These are phyloP conservation scores for Noctua fimbriata DNA, from an alignment of 2,888 invertebrate genomes.

Conservation along the genomic window DNA sequence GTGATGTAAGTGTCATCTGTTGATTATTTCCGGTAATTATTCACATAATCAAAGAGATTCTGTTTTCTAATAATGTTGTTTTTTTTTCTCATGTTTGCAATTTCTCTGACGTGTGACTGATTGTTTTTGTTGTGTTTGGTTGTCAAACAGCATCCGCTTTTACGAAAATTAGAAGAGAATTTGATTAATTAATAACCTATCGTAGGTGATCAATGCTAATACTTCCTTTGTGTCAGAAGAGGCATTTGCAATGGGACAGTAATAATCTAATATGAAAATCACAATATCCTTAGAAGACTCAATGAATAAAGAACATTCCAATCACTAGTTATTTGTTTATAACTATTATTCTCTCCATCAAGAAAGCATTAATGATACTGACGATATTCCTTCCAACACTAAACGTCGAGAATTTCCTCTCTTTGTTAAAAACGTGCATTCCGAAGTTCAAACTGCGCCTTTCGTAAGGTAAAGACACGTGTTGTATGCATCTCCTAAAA, in stretches of 20 bases:
- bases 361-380: slow-evolving; percentile 42
- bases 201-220: too few relatives aligned
- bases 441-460: slow-evolving; percentile 47
- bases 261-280: neutral
- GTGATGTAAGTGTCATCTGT: slow-evolving; percentile 50
- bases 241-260: neutral
- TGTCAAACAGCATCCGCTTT: slow-evolving; percentile 11
- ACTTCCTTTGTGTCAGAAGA: neutral
- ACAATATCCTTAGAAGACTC: neutral
- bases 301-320: neutral
- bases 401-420: slow-evolving; percentile 40
- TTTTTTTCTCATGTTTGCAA: slow-evolving; percentile 19
- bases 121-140: slow-evolving; percentile 7
- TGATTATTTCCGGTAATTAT: slow-evolving; percentile 53
- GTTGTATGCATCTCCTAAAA: slow-evolving; percentile 63
- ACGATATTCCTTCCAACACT: slow-evolving; percentile 29
- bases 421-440: slow-evolving; percentile 54
- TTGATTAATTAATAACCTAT: neutral
- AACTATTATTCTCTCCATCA: slow-evolving; percentile 5
- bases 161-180: neutral
- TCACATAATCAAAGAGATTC: slow-evolving; percentile 27
- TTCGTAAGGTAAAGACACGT: slow-evolving; percentile 62
- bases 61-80: slow-evolving; percentile 14
- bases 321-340: slow-evolving; percentile 23
- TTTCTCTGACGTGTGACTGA: slow-evolving; percentile 2